phyloP scores from a whole-genome alignment of 2,888 invertebrate genomes.

The Sericinus montela region DNA sequence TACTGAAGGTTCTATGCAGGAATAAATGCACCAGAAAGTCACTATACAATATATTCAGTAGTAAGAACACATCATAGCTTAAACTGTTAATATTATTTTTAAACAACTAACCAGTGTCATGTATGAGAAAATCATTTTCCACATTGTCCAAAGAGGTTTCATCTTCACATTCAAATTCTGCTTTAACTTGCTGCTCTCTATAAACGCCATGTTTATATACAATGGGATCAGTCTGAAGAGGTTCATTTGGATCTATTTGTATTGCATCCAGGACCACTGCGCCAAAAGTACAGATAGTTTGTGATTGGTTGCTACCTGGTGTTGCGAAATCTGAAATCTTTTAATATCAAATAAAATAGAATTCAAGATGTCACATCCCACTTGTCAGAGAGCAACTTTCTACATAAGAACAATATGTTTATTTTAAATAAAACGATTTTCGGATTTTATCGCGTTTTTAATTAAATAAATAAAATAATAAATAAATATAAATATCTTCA shows the following conservation, averaged over 20 bases:
- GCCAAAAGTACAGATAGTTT: conserved; percentile 32
- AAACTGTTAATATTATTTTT: too few relatives aligned
- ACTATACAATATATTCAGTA: too few relatives aligned
- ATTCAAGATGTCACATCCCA: too few relatives aligned
- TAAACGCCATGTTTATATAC: conserved; percentile 22
- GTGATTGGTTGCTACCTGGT: conserved; percentile 24
- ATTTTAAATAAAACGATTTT: too few relatives aligned
- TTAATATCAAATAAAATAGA: not conserved
- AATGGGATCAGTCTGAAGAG: conserved; percentile 24
- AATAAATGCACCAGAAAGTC: too few relatives aligned
- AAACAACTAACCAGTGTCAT: conserved; percentile 29
- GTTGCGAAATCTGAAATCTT: conserved; percentile 36
- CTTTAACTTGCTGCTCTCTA: conserved; percentile 34
- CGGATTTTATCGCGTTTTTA: too few relatives aligned
- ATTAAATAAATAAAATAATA: too few relatives aligned
- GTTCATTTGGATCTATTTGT: conserved; percentile 27
- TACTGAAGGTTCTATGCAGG: too few relatives aligned
- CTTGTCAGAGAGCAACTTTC: too few relatives aligned
- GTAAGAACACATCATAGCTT: too few relatives aligned
- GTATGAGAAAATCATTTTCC: conserved; percentile 39
- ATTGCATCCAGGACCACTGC: conserved; percentile 27
- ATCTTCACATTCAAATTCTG: conserved; percentile 48
- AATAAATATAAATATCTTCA: too few relatives aligned
- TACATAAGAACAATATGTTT: too few relatives aligned
- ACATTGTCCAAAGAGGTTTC: conserved; percentile 24